phyloP scores from a whole-genome alignment of 2,113 vertebrate species.

The Hoplias malabaricus region DNA sequence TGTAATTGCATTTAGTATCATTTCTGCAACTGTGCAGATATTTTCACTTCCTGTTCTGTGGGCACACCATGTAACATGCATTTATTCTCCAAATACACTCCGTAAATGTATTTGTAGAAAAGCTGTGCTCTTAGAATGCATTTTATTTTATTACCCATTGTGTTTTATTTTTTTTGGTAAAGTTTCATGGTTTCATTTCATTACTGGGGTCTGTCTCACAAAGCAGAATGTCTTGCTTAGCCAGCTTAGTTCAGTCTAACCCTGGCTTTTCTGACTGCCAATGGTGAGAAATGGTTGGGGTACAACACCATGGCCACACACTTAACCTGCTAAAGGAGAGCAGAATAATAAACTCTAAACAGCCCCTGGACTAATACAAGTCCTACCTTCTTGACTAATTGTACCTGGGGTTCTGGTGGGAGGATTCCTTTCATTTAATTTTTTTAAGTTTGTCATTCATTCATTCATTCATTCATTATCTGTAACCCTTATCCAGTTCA shows the following conservation, averaged over 20 bases:
- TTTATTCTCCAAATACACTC: neutral
- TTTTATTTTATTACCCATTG: neutral
- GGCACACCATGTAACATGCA: neutral
- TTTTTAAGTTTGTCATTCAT: too few relatives aligned
- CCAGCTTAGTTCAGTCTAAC: neutral
- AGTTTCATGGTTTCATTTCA: constrained; percentile 27
- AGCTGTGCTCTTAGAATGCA: constrained; percentile 18
- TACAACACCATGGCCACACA: too few relatives aligned
- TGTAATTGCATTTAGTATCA: neutral
- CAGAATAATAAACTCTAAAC: too few relatives aligned
- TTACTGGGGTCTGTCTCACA: neutral
- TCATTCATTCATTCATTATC: too few relatives aligned
- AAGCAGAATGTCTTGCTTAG: neutral
- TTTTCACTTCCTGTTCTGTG: neutral
- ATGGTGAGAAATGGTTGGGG: too few relatives aligned
- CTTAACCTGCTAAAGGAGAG: too few relatives aligned
- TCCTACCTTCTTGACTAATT: too few relatives aligned
- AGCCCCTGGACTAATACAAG: too few relatives aligned
- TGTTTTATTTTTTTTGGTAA: constrained; percentile 3
- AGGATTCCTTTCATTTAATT: too few relatives aligned
- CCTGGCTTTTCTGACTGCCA: too few relatives aligned
- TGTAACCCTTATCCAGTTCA: too few relatives aligned
- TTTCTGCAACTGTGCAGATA: neutral
- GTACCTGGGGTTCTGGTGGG: too few relatives aligned
- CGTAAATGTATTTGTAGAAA: neutral